Evolutionary conservation across 1,140 invertebrate genomes (phyloP).

Genomic region (Bombus terrestris): DNA sequence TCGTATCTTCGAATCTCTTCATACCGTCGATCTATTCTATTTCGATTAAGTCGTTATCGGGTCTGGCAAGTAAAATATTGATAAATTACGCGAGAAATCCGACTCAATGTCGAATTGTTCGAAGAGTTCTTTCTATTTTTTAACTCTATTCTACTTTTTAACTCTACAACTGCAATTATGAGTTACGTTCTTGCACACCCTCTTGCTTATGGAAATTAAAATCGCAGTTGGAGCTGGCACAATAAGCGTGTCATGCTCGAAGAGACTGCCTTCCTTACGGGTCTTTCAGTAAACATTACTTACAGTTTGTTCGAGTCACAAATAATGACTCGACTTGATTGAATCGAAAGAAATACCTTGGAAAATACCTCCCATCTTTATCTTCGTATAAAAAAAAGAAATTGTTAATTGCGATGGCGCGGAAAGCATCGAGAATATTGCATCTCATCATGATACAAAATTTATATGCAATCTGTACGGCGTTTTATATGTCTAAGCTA

Average conservation of each 20-base stretch:
- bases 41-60: neutral
- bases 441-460: neutral
- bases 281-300: neutral
- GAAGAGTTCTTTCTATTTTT: too few relatives aligned
- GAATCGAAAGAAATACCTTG: neutral
- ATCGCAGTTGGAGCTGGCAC: neutral
- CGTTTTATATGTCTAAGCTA: neutral
- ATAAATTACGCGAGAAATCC: constrained; percentile 10
- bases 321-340: neutral
- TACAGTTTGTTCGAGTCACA: neutral
- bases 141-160: too few relatives aligned
- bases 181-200: constrained; percentile 11
- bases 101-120: neutral
- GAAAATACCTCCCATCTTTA: neutral
- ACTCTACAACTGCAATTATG: constrained; percentile 10
- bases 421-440: neutral
- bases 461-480: neutral
- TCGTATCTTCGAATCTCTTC: neutral
- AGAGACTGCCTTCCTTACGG: neutral
- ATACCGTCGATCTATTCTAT: neutral
- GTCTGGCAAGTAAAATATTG: neutral
- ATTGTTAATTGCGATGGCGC: neutral
- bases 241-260: neutral
- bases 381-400: neutral
- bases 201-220: constrained; percentile 36